Evolutionary conservation across 1,140 invertebrate species (phyloP), one percentile per base, ranked within the genome.

Genomic region (Whitmania pigra): DNA sequence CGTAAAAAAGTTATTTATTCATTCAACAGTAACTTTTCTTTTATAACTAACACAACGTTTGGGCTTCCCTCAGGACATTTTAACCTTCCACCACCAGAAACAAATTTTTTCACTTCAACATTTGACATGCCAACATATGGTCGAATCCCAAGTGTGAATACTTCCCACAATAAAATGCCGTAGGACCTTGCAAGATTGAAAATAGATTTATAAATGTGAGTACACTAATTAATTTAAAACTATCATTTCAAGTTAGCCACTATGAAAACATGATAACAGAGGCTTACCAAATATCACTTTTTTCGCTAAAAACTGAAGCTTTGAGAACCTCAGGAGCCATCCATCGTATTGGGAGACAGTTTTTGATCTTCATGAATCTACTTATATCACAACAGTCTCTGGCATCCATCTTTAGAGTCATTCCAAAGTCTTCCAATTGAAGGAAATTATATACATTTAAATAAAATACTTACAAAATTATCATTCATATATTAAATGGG

Each of bases 291-390:
- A 98, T 93, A 83, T 99, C 96, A 77, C 90, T 94, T 82, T 96
- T 90, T 22, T 90, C 90, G 4, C 94, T 97, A 79, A 97, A 98
- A 29, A 94, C 86, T 77, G 93, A 87, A 75, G 93, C 90, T 78
- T 94, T 95, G 9, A 99, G 82, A 0, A 94, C 93, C 82, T 99
- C 96, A 0, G 94, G 93, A 0, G 95, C 94, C 94, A 99, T 97
- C 96, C 96, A 99, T 83, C 97, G 96, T 0, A 99, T 91, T 9
- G 94, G 94, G 69, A 97, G 82, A 54, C 91, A 84, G 7, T 93
- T 93, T 78, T 82, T 60, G 15, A 57, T 71, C 9, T 27, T 60
- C 13, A 13, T 7, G 43, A 49, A 11, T 49, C 43, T 13, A 49
- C 15, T 17, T 49, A 49, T 49, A 7, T 49, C 43, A 11, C 15